Conservation (phyloP, 2,113 vertebrate genomes). For the Gasterosteus aculeatus region DNA sequence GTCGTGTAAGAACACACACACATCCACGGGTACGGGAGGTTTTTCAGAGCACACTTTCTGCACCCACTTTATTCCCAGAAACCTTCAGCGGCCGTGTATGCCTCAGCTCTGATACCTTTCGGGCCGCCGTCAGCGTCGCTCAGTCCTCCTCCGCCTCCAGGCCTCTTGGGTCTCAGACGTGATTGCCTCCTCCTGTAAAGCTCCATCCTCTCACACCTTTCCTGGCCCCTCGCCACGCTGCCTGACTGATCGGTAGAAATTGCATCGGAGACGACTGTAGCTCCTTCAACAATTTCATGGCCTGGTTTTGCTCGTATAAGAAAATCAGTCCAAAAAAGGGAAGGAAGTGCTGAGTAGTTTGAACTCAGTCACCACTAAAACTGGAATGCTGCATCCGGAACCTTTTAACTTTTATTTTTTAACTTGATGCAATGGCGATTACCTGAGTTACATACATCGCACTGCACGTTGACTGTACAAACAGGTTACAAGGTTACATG, state of each 20-base stretch:
- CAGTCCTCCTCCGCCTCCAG: constrained; percentile 25
- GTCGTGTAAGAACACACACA: not conserved
- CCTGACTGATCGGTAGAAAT: constrained; percentile 61
- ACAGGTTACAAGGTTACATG: not conserved
- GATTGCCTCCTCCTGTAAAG: constrained; percentile 56
- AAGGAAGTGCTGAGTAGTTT: constrained; percentile 16
- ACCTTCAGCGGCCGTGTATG: not conserved
- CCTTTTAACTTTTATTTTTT: constrained; percentile 6
- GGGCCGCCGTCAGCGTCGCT: constrained; percentile 12
- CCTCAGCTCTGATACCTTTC: not conserved
- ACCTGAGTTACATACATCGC: not conserved
- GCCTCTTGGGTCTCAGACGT: constrained; percentile 43
- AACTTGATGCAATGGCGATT: not conserved
- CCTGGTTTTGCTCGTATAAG: constrained; percentile 52
- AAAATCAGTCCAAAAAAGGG: constrained; percentile 30
- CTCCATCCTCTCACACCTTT: constrained; percentile 54
- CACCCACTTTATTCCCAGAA: constrained; percentile 6
- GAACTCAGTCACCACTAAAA: constrained; percentile 15
- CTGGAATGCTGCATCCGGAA: not conserved
- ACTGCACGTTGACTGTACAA: not conserved
- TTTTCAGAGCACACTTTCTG: constrained; percentile 26
- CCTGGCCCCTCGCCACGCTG: constrained; percentile 40
- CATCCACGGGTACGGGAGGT: constrained; percentile 1
- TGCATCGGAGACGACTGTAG: constrained; percentile 31
- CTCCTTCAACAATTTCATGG: constrained; percentile 57